Base-by-base conservation (phyloP, 2,797 vertebrate species). In the Myiothlypis chrysogaster region DNA sequence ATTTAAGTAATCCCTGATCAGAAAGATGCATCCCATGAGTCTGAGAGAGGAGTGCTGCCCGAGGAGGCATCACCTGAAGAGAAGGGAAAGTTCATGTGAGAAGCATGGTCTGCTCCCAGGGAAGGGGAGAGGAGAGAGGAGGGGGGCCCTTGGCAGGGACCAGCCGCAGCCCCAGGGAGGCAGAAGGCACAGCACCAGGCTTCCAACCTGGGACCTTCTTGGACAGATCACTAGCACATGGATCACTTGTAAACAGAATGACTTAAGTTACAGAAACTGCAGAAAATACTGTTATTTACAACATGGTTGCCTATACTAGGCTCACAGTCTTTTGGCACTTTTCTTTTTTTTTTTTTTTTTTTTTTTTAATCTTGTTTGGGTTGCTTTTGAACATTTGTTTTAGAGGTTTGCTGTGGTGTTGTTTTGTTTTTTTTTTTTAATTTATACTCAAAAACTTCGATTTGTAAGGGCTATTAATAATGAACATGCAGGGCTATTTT, bases 161-260 rank as follows among this genome's bases (percentile, higher is more conserved):
- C 27, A 32, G 27, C 1, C 3, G 1, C 56, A 47, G 19, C 2
- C 22, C 7, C 4, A 1, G 15, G 32, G 22, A 52, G 5, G 2
- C 0, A 0, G 17, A 37, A 32, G 22, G 8, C 2, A 4, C 0
- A 4, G 39, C 39, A 50, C 37, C 30, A 49, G 12, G 8, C 44
- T 50, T 57, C 9, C 35, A 50, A 3, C 9, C 21, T 8, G 22
- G 5, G 2, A 66, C 22, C 16, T 55, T 43, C 44, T 37, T 57
- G 30, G 5, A 16, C 68, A 65, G 11, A 14, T 87, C 28, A 37
- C 23, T 1, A 0, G 27, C 30, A 32, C 15, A 23, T 1, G 16
- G 16, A 55, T 17, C 32, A 53, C 49, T 60, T 18, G 6, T 57
- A 71, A 64, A 20, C 6, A 32, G 23, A 63, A 34, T 9, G 1